Conservation (phyloP, 2,888 invertebrate species). For the Cheilosia soror region DNA sequence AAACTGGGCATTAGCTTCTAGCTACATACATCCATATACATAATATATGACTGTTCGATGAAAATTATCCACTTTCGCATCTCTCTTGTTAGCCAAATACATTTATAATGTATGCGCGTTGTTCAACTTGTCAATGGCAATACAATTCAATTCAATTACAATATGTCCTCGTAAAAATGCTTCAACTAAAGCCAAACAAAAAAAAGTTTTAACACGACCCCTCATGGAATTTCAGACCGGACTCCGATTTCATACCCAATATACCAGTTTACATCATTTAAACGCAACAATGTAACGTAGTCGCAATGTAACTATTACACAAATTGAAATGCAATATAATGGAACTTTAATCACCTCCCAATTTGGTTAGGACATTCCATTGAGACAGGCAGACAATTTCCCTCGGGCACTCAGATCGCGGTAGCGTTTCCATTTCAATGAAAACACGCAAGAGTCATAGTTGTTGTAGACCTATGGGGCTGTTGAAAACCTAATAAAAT, state of each 20-base stretch:
- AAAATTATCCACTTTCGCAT: no score
- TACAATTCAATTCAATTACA: no score
- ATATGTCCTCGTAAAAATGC: no score
- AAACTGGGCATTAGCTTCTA: no score
- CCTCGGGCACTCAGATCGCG: conserved; percentile 20
- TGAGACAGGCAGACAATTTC: conserved; percentile 40
- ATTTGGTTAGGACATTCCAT: conserved; percentile 60
- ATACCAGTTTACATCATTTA: not conserved
- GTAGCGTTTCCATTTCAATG: conserved; percentile 41
- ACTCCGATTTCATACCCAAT: not conserved
- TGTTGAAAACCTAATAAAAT: conserved; percentile 62
- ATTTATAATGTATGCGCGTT: no score
- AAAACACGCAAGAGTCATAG: conserved; percentile 35
- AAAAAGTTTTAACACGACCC: not conserved
- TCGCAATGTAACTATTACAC: conserved; percentile 19
- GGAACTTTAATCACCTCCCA: conserved; percentile 67
- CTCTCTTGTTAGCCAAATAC: no score
- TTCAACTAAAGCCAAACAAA: not conserved
- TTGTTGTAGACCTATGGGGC: not conserved
- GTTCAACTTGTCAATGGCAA: no score
- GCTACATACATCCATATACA: no score
- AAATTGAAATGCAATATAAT: conserved; percentile 58
- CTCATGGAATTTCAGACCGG: not conserved
- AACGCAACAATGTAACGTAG: conserved; percentile 8
- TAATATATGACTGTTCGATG: no score